A percentile compares a stretch with the other conserved stretches of the same genome.
Evolutionary conservation across 2,888 invertebrate species (phyloP).

Genomic region (Arrhopalites spinosus): DNA sequence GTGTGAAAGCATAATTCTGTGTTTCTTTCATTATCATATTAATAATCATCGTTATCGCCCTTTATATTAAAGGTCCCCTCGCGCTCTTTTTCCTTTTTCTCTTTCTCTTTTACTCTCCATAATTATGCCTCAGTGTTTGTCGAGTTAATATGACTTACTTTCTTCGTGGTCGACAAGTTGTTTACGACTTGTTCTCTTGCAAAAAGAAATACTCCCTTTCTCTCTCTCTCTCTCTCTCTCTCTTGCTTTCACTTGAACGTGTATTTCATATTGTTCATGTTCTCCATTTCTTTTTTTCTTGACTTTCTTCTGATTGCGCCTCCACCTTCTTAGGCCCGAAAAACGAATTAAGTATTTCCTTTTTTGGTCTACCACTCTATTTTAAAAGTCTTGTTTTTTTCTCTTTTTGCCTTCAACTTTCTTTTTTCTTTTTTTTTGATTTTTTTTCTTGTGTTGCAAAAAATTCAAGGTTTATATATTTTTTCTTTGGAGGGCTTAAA

Average conservation of each 20-base stretch:
- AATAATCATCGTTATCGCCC: slow-evolving; percentile 40
- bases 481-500: no score
- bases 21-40: slow-evolving; percentile 41
- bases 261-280: no score
- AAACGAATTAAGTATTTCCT: no score
- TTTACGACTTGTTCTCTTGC: slow-evolving; percentile 21
- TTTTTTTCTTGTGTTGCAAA: no score
- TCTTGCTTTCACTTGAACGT: neutral
- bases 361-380: no score
- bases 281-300: no score
- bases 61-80: slow-evolving; percentile 34
- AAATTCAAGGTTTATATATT: no score
- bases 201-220: neutral
- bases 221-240: neutral
- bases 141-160: slow-evolving; percentile 31
- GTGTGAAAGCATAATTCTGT: slow-evolving; percentile 36
- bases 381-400: no score
- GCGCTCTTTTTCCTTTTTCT: slow-evolving; percentile 12
- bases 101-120: neutral
- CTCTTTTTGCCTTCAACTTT: no score
- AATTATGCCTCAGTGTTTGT: slow-evolving; percentile 30
- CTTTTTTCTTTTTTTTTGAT: no score
- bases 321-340: no score
- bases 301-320: no score
- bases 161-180: slow-evolving; percentile 27